phyloP scores from a whole-genome alignment of 2,888 invertebrate species.

The Caenorhabditis sp. region DNA sequence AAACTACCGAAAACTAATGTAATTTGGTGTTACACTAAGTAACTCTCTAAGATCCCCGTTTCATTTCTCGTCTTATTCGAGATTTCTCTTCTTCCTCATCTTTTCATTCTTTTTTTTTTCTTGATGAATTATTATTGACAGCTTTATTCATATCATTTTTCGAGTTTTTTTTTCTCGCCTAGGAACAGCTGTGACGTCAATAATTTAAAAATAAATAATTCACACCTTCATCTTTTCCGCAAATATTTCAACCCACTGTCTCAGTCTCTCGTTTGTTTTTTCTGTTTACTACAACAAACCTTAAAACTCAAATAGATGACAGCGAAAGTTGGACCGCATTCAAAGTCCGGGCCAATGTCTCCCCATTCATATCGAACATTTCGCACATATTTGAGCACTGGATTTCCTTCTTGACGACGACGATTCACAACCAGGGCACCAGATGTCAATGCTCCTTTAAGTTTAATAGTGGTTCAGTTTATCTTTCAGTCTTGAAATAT shows the following conservation, averaged over 20 bases:
- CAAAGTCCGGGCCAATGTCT: constrained; percentile 63
- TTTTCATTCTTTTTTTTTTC: constrained; percentile 7
- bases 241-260: background rate
- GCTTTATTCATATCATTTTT: background rate
- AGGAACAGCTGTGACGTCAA: constrained; percentile 2
- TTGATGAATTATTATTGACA: constrained; percentile 8
- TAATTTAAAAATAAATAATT: background rate
- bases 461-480: too few species aligned
- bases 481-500: too few species aligned
- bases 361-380: constrained; percentile 69
- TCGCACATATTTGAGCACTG: constrained; percentile 68
- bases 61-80: constrained; percentile 14
- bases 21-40: too few species aligned
- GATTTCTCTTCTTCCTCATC: constrained; percentile 19
- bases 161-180: constrained; percentile 4
- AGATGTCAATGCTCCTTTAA: background rate
- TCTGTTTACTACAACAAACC: constrained; percentile 15
- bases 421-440: constrained; percentile 59
- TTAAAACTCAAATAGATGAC: constrained; percentile 64
- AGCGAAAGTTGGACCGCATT: constrained; percentile 59
- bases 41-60: constrained; percentile 1
- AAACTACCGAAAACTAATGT: too few species aligned
- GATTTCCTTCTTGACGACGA: constrained; percentile 68
- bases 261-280: too few species aligned
- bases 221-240: background rate